Conservation (phyloP, 2,113 vertebrate genomes). For the Plectropomus leopardus region DNA sequence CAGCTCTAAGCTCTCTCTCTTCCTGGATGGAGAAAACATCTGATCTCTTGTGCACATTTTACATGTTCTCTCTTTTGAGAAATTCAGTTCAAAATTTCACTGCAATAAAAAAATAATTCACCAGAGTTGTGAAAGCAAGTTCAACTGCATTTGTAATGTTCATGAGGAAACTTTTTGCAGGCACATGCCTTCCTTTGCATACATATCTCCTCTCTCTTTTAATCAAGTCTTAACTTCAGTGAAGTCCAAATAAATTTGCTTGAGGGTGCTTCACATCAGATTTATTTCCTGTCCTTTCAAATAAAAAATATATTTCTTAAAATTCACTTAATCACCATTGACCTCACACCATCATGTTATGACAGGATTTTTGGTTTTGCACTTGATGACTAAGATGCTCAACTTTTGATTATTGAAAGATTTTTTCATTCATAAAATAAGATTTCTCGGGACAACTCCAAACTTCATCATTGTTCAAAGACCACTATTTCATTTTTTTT, state of each 20-base stretch:
- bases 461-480: not conserved
- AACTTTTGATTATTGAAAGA: not conserved
- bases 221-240: not conserved
- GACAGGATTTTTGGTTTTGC: not conserved
- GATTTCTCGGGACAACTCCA: not conserved
- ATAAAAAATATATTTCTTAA: not conserved
- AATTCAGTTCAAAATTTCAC: not conserved
- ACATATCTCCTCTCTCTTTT: not conserved
- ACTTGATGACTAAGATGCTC: not conserved
- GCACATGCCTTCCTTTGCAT: not conserved
- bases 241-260: not conserved
- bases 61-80: not conserved
- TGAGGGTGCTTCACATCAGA: not conserved
- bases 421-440: not conserved
- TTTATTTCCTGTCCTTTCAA: not conserved
- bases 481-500: not conserved
- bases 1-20: conserved; percentile 3
- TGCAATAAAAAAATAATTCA: not conserved
- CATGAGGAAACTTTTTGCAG: not conserved
- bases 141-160: not conserved
- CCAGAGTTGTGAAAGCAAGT: not conserved
- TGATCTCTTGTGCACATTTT: not conserved
- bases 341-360: no score
- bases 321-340: not conserved
- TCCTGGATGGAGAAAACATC: not conserved